These are phyloP conservation scores for Pseudachorutes palmiensis DNA, from an alignment of 1,140 invertebrate genomes.

Conservation along the genomic window DNA sequence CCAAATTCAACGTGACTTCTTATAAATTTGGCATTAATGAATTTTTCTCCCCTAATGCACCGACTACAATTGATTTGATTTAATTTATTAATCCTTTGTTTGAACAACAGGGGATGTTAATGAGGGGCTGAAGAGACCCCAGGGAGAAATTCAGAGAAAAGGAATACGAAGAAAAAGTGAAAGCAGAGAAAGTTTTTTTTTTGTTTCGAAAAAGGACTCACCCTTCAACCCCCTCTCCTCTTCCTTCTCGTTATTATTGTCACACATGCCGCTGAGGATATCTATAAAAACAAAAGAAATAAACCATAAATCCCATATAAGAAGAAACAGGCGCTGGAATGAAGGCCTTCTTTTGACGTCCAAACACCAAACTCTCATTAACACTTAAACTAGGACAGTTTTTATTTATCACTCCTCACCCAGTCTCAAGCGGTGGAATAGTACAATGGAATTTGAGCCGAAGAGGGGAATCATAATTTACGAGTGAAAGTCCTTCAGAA, in stretches of 20 bases:
- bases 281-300: constrained; percentile 53
- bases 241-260: constrained; percentile 66
- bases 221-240: constrained; percentile 71
- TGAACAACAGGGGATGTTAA: constrained; percentile 13
- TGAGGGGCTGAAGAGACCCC: not conserved
- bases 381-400: not conserved
- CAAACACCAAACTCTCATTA: not conserved
- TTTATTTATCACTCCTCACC: no score
- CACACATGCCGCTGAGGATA: constrained; percentile 70
- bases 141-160: not conserved
- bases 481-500: not conserved
- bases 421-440: no score
- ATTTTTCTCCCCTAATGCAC: no score
- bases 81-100: not conserved
- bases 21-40: no score
- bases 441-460: no score
- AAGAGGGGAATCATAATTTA: not conserved
- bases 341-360: no score
- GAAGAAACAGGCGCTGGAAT: no score
- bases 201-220: constrained; percentile 46
- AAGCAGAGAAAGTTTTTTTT: constrained; percentile 7
- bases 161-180: constrained; percentile 17
- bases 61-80: no score
- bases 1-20: no score
- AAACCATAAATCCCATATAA: constrained; percentile 8